Percentiles rank a stretch among this genome's conserved stretches.
Evolutionary conservation across 2,113 vertebrate species (phyloP).

Genomic region (Aptenodytes patagonicus): DNA sequence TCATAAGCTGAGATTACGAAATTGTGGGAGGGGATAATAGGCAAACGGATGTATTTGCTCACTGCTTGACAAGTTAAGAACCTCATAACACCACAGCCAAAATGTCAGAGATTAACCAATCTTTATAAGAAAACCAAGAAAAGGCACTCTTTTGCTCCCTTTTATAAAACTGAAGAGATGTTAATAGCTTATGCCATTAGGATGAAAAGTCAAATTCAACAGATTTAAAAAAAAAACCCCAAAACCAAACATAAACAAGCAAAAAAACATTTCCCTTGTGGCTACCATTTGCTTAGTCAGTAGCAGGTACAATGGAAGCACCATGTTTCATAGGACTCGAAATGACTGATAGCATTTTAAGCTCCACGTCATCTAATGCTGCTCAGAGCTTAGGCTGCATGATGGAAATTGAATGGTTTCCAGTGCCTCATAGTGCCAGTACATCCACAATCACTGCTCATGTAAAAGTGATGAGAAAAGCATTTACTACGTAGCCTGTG

Average conservation of each 20-base stretch:
- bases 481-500: not conserved
- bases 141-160: not conserved
- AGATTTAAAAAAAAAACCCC: not conserved
- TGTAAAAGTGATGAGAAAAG: not conserved
- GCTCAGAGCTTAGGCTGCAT: not conserved
- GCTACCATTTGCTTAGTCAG: not conserved
- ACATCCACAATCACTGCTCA: not conserved
- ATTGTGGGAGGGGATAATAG: not conserved
- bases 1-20: not conserved
- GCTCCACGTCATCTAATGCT: not conserved
- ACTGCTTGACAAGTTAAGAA: not conserved
- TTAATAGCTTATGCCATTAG: not conserved
- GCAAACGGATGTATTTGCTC: not conserved
- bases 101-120: not conserved
- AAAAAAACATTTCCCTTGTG: not conserved
- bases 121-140: not conserved
- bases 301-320: not conserved
- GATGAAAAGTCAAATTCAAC: not conserved
- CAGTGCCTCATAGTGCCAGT: not conserved
- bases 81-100: not conserved
- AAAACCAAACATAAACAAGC: too few relatives aligned
- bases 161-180: not conserved
- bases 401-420: not conserved
- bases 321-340: accelerated
- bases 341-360: not conserved